A percentile compares a stretch with the other conserved stretches of the same genome.
These are phyloP conservation scores for Papio anubis DNA, from an alignment of 2,113 vertebrate genomes.

Conservation along the genomic window DNA sequence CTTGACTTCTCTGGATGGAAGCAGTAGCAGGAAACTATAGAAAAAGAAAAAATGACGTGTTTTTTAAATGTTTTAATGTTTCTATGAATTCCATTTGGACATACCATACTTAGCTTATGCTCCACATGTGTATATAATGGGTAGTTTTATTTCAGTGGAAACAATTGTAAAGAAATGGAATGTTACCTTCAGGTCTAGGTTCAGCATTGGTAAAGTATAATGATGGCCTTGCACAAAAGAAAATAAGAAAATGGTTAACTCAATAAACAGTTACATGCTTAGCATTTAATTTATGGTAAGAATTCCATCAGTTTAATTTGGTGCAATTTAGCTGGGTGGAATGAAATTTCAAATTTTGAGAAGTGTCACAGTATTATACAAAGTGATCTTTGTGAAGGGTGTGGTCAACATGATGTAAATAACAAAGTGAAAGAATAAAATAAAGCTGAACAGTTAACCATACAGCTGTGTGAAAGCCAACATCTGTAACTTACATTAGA, in stretches of 20 bases:
- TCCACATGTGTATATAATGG: neutral
- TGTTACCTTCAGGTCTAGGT: neutral
- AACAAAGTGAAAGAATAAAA: neutral
- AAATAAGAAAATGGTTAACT: neutral
- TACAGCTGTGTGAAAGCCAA: neutral
- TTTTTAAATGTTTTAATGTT: neutral
- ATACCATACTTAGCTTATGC: neutral
- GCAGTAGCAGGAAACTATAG: neutral
- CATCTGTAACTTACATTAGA: neutral
- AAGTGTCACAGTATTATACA: neutral
- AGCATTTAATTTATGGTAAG: neutral
- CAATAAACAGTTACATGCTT: neutral
- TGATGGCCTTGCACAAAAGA: constrained; percentile 22
- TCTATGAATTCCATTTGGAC: neutral
- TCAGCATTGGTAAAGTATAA: neutral
- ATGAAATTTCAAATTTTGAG: neutral
- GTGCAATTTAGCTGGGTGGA: neutral
- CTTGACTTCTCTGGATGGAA: neutral
- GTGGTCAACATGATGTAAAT: constrained; percentile 42
- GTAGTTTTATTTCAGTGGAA: constrained; percentile 20
- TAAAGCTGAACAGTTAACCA: neutral
- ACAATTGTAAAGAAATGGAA: neutral
- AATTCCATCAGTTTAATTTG: neutral
- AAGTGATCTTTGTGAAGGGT: constrained; percentile 59
- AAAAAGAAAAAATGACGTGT: neutral